phyloP scores from a whole-genome alignment of 2,113 vertebrate species.

The Epinephelus moara region DNA sequence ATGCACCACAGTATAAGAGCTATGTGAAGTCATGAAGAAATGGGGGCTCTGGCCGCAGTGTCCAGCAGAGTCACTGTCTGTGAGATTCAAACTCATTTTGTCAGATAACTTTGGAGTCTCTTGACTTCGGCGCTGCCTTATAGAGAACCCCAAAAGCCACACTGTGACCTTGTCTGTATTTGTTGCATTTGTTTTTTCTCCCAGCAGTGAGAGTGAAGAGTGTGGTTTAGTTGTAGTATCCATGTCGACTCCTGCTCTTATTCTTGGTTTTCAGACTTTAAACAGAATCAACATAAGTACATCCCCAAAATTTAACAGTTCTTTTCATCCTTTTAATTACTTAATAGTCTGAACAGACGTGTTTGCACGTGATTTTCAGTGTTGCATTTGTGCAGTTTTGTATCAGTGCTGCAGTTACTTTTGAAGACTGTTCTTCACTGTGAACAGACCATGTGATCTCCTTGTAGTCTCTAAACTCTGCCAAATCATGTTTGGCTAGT shows the following conservation, averaged over 20 bases:
- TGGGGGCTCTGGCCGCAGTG: no score
- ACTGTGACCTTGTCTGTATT: background rate
- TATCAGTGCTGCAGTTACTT: background rate
- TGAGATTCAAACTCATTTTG: background rate
- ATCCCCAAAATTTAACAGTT: background rate
- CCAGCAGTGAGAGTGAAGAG: background rate
- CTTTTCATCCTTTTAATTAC: no score
- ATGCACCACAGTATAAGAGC: background rate
- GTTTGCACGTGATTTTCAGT: background rate
- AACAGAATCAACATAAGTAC: slow-evolving; percentile 2
- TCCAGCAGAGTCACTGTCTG: background rate
- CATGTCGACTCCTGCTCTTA: no score
- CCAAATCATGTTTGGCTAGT: background rate
- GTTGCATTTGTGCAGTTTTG: background rate
- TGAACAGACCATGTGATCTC: background rate
- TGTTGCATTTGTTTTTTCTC: background rate
- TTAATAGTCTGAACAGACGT: background rate
- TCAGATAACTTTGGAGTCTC: background rate
- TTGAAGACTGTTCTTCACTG: no score
- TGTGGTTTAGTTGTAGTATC: no score
- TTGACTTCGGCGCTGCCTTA: background rate
- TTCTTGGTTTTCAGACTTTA: background rate
- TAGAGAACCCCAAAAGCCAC: background rate
- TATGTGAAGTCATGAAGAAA: background rate
- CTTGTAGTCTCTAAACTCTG: background rate